Conservation (phyloP, 2,888 invertebrate genomes). For the Bembecia ichneumoniformis region DNA sequence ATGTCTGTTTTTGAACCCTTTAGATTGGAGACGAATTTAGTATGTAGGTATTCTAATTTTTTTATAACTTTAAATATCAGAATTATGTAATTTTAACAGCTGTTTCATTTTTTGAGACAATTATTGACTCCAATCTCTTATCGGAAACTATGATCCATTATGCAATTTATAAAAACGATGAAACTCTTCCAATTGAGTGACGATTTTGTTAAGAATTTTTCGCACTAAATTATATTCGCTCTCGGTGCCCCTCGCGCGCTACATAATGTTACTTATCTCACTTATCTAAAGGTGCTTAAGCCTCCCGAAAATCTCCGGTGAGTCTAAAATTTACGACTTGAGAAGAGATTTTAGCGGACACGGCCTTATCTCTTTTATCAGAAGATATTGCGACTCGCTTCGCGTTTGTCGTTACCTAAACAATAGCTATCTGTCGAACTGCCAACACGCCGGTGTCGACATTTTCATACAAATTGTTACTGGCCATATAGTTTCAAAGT, state of each 20-base stretch:
- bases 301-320: conserved; percentile 62
- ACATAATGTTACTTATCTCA: conserved; percentile 54
- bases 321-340: conserved; percentile 64
- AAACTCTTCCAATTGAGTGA: no score
- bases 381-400: conserved; percentile 47
- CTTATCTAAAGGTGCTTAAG: conserved; percentile 68
- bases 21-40: no score
- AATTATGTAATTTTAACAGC: no score
- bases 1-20: no score
- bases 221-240: conserved; percentile 28
- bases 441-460: background rate
- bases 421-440: conserved; percentile 21
- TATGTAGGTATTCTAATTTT: no score
- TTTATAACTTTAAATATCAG: no score
- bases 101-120: no score
- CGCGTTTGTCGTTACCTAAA: conserved; percentile 37
- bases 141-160: no score
- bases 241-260: conserved; percentile 37
- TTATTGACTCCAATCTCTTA: no score
- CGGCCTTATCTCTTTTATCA: conserved; percentile 62
- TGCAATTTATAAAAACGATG: no score
- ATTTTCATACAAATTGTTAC: background rate
- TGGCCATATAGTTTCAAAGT: background rate
- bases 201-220: background rate
- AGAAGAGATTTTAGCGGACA: conserved; percentile 58